Base-by-base conservation (phyloP, 1,140 invertebrate genomes). In the Heliconius nattereri region DNA sequence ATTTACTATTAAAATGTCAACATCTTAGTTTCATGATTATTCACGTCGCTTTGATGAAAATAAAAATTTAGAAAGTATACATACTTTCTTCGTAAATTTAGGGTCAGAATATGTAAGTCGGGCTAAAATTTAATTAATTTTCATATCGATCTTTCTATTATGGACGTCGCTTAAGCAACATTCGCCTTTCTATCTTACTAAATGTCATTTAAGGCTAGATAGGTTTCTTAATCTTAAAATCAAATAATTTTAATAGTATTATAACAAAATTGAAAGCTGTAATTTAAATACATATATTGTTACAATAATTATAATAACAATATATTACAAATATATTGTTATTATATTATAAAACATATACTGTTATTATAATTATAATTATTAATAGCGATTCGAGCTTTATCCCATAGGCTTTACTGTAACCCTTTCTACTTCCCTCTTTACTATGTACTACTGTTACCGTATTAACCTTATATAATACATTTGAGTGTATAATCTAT, bases 321-420 rank as follows among this genome's bases (percentile, higher is more conserved):
- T 74, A 26, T 75, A 80, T 75, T 75, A 26, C 40, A 71, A 54
- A 26, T 79, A 71, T 80, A 71, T 81, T 71, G 74, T 73, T 79
- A 49, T 81, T 79, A 71, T 75, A 57, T 72, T 83, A 49, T 82
- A 78, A 81, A 81, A 73, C 60, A 75, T 79, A 73, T 79, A 78
- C 57, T 83, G 80, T 83, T 52, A 78, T 81, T 71, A 23, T 60
- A 60, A 60, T 60, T 60, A 77, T 54, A 40, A 76, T 66, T 74
- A 74, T 66, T 82, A 77, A 84, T 87, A 85, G 83, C 84, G 71
- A 82, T 82, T 84, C 85, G 87, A 88, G 87, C 85, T 88, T 88
- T 81, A 83, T 80, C 84, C 81, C 84, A 79, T 88, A 88, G 83
- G 87, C 85, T 88, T 86, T 87, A 85, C 81, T 78, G 72, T 80